Conservation (phyloP, 64 coral and sea anemone species). For the Montipora cactus region DNA sequence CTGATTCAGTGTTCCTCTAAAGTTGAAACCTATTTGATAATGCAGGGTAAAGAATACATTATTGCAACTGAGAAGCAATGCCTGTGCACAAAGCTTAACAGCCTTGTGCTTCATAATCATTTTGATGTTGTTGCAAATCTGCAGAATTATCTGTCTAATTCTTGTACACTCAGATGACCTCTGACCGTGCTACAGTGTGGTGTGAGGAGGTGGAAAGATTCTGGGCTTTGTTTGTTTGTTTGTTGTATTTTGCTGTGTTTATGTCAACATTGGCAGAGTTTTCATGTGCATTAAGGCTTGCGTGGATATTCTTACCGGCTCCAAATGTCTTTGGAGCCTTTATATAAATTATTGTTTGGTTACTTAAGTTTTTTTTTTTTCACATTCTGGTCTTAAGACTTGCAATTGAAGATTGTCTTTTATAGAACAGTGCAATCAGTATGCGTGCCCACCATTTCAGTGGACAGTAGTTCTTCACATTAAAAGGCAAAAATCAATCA, state of each 20-base stretch:
- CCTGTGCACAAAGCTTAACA: constrained; percentile 49
- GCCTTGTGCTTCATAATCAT: constrained; percentile 59
- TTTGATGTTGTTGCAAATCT: constrained; percentile 59
- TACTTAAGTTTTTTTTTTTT: too few species aligned
- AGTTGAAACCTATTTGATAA: constrained; percentile 24
- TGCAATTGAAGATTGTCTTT: too few species aligned
- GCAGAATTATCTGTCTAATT: constrained; percentile 60
- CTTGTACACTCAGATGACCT: constrained; percentile 57
- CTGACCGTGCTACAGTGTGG: constrained; percentile 53
- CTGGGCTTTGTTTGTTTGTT: background rate
- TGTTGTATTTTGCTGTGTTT: background rate
- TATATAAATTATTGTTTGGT: too few species aligned
- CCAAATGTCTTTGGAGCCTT: too few species aligned
- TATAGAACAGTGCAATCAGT: background rate
- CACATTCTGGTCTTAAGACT: too few species aligned
- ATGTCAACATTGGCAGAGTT: background rate
- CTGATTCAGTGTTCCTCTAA: constrained; percentile 58
- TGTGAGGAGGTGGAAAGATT: constrained; percentile 48
- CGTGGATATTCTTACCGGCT: too few species aligned
- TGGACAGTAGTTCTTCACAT: background rate
- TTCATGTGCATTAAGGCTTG: too few species aligned
- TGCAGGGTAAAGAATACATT: background rate
- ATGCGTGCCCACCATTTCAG: background rate
- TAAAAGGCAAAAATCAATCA: background rate
- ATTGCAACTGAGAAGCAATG: constrained; percentile 14